Evolutionary conservation across 2,888 invertebrate species (phyloP).

Genomic region (Scotopteryx bipunctaria): DNA sequence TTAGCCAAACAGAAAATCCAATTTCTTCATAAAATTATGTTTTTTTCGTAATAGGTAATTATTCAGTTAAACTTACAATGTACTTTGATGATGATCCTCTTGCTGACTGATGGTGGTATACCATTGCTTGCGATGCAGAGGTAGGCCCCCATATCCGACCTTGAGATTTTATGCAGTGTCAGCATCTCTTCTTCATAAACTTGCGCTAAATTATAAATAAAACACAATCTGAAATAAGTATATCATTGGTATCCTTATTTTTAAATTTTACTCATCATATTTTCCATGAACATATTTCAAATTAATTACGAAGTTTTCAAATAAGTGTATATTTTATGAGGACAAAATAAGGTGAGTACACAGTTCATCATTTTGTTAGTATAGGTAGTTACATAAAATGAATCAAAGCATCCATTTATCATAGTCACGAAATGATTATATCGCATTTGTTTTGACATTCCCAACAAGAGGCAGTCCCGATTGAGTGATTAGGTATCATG

Average conservation of each 20-base stretch:
- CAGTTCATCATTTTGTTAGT: slow-evolving; percentile 1
- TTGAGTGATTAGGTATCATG: slow-evolving; percentile 29
- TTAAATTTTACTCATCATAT: too few species aligned
- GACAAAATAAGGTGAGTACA: neutral
- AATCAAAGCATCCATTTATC: slow-evolving; percentile 31
- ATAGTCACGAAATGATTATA: slow-evolving; percentile 32
- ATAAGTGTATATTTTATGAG: too few species aligned
- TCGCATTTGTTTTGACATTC: slow-evolving; percentile 35
- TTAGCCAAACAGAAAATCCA: too few species aligned
- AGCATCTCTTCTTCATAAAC: slow-evolving; percentile 90
- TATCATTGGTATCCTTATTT: too few species aligned
- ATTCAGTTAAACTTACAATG: slow-evolving; percentile 89
- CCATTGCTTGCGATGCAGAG: slow-evolving; percentile 95
- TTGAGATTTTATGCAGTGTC: slow-evolving; percentile 90
- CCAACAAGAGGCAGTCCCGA: slow-evolving; percentile 27
- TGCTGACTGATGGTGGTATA: slow-evolving; percentile 94
- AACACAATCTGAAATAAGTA: neutral
- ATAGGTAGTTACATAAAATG: slow-evolving; percentile 17
- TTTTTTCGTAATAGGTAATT: neutral
- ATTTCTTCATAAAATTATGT: too few species aligned
- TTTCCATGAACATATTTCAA: neutral
- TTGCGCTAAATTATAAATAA: slow-evolving; percentile 70
- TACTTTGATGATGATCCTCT: slow-evolving; percentile 93
- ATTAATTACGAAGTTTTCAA: too few species aligned
- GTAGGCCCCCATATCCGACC: slow-evolving; percentile 95